Conservation (phyloP, 2,888 invertebrate species). For the Byasa hedistus region DNA sequence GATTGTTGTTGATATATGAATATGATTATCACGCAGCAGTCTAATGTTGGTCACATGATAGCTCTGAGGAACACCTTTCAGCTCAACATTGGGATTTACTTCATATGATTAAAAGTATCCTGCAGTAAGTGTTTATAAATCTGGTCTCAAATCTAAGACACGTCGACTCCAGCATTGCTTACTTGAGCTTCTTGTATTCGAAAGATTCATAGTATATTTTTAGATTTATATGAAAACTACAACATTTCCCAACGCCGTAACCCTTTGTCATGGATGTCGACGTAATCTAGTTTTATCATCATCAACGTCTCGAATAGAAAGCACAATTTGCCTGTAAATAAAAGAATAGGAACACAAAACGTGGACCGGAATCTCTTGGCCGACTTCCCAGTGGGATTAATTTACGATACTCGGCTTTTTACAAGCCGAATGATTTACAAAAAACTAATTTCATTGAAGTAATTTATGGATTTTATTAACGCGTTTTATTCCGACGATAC, state of each 20-base stretch:
- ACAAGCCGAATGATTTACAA: background rate
- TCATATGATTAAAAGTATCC: no score
- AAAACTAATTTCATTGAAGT: slow-evolving; percentile 6
- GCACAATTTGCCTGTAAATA: slow-evolving; percentile 3
- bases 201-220: no score
- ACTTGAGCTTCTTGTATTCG: no score
- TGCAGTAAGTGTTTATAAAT: no score
- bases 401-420: slow-evolving; percentile 1
- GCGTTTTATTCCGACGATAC: background rate
- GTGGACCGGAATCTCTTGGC: slow-evolving; percentile 9
- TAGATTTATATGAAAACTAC: no score
- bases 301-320: slow-evolving; percentile 7
- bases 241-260: background rate
- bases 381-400: slow-evolving; percentile 16
- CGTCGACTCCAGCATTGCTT: no score
- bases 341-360: slow-evolving; percentile 6
- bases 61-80: no score
- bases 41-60: no score
- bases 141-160: no score
- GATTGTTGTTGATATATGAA: no score
- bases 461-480: background rate
- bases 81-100: no score
- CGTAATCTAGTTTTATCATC: slow-evolving; percentile 1
- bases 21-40: no score
- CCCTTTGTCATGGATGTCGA: slow-evolving; percentile 3